Base-by-base conservation (phyloP, 2,113 vertebrate genomes). In the Dromiciops gliroides region DNA sequence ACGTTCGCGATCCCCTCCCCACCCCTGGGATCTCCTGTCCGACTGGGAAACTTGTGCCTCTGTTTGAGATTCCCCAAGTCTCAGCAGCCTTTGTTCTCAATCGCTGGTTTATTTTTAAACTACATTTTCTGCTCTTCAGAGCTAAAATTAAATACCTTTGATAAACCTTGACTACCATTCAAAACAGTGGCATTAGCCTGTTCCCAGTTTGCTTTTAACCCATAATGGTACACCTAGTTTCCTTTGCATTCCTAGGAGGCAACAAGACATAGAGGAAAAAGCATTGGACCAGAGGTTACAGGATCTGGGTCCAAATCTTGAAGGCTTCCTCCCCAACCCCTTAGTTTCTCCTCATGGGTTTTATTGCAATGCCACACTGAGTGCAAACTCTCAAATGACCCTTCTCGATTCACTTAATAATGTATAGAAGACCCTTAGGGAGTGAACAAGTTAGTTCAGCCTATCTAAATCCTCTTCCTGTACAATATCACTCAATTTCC, bases 81-180 rank as follows among this genome's bases (percentile, higher is more conserved):
- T 93, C 44, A 12, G 47, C 60, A 94, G 60, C 2, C 23, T 95
- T 94, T 92, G 94, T 92, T 47, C 91, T 94, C 94, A 96, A 96
- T 90, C 3, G 93, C 75, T 94, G 16, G 48, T 91, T 97, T 97
- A 97, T 97, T 97, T 97, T 97, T 95, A 97, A 97, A 94, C 90
- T 91, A 92, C 26, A 75, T 94, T 92, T 95, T 94, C 90, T 96
- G 94, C 89, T 96, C 89, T 97, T 94, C 89, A 95, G 52, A 95
- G 93, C 92, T 97, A 96, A 96, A 97, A 97, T 97, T 96, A 97
- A 97, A 96, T 25, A 95, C 49, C 53, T 96, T 91, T 94, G 89
- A 95, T 97, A 97, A 96, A 95, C 96, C 92, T 97, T 95, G 93
- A 96, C 95, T 94, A 96, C 51, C 95, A 96, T 95, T 97, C 92